phyloP scores from a whole-genome alignment of 2,797 vertebrate species.

The Rhinella marina region DNA sequence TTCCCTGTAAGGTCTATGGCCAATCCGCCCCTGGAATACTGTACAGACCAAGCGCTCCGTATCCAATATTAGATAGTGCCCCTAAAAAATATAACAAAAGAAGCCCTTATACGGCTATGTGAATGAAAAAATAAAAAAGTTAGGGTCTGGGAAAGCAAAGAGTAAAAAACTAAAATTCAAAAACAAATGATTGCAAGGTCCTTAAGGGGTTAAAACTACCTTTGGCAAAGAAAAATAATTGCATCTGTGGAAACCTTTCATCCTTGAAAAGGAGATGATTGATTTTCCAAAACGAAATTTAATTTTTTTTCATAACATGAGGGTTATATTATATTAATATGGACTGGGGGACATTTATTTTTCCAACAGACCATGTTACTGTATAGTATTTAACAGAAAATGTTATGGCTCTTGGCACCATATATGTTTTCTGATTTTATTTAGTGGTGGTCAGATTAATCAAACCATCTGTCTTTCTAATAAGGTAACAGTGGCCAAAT shows the following conservation, averaged over 20 bases:
- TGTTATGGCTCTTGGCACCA: conserved; percentile 10
- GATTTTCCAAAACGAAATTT: conserved; percentile 50
- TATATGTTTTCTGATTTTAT: not conserved
- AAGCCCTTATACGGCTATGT: too few species aligned
- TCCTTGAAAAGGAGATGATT: conserved; percentile 16
- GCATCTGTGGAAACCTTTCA: conserved; percentile 34
- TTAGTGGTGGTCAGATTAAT: conserved; percentile 17
- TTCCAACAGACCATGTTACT: conserved; percentile 12
- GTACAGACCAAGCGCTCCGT: too few species aligned
- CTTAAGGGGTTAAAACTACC: not conserved
- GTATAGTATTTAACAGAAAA: conserved; percentile 32
- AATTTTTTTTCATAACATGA: conserved; percentile 30
- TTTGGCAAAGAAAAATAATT: conserved; percentile 1
- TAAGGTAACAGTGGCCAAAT: not conserved
- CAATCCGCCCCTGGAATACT: too few species aligned
- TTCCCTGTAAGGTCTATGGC: too few species aligned
- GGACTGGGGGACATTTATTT: not conserved
- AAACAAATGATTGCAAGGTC: too few species aligned
- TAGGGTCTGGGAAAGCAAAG: too few species aligned
- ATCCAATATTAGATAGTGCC: too few species aligned
- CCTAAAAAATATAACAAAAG: too few species aligned
- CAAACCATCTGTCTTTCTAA: conserved; percentile 47
- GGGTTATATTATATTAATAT: conserved; percentile 3
- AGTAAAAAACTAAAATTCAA: too few species aligned
- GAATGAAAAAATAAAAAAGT: too few species aligned